Conservation (phyloP, 2,797 vertebrate species). For the Threskiornis aethiopicus region DNA sequence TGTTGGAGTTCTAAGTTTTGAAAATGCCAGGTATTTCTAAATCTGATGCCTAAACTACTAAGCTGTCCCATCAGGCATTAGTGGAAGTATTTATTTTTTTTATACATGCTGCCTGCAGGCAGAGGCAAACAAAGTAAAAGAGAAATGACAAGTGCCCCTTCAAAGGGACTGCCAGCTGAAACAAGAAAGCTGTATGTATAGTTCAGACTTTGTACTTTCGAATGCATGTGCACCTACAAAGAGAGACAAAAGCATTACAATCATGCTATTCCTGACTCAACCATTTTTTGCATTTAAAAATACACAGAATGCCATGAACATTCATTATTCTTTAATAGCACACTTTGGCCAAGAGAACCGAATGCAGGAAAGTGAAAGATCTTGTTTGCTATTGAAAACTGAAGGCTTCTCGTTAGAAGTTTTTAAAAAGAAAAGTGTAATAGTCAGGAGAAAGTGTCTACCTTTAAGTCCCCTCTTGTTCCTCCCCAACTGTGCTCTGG, state of each 20-base stretch:
- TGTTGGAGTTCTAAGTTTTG: neutral
- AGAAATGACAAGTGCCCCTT: neutral
- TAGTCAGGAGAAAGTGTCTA: neutral
- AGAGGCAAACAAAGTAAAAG: conserved; percentile 20
- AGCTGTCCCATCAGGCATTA: neutral
- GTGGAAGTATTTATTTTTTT: conserved; percentile 23
- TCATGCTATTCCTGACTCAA: neutral
- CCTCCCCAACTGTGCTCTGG: neutral
- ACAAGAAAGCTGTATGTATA: neutral
- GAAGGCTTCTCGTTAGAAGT: conserved; percentile 8
- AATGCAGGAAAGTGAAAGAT: neutral
- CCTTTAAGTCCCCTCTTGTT: neutral
- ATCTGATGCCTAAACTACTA: neutral
- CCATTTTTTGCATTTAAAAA: conserved; percentile 20
- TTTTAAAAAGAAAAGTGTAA: neutral
- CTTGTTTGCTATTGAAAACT: neutral
- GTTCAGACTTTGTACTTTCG: neutral
- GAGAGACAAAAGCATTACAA: conserved; percentile 1
- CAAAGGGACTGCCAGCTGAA: conserved; percentile 24
- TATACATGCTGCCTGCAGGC: neutral
- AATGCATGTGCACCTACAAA: neutral
- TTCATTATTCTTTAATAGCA: conserved; percentile 13
- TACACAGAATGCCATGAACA: neutral
- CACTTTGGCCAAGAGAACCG: neutral
- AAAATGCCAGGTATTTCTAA: conserved; percentile 9